Evolutionary conservation across 2,113 vertebrate genomes (phyloP).

Genomic region (Rhea americana): DNA sequence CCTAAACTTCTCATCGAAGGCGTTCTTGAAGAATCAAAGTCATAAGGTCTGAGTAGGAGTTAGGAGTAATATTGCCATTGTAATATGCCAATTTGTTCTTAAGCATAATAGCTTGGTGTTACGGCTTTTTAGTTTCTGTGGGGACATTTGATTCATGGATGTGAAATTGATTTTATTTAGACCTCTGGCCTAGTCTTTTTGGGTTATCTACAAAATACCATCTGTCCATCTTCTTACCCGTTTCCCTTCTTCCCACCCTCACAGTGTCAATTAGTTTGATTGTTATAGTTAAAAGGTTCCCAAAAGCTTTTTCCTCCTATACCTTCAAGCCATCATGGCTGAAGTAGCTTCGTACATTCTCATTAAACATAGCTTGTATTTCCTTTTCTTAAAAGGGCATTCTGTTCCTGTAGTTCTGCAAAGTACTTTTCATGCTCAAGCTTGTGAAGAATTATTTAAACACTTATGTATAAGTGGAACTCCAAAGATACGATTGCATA

Average conservation of each 20-base stretch:
- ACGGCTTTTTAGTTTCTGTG: not conserved
- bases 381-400: constrained; percentile 79
- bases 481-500: constrained; percentile 94
- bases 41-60: not conserved
- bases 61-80: too few species aligned
- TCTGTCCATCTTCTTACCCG: not conserved
- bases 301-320: not conserved
- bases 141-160: not conserved
- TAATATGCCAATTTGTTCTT: not conserved
- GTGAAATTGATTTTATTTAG: not conserved
- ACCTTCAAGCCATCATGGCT: not conserved
- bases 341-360: not conserved
- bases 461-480: constrained; percentile 98
- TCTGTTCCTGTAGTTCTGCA: constrained; percentile 95
- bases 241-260: not conserved
- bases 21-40: not conserved
- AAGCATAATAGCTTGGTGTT: not conserved
- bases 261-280: not conserved
- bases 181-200: not conserved
- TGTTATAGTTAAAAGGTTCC: not conserved
- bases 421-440: constrained; percentile 94
- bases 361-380: not conserved
- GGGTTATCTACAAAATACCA: not conserved
- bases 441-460: constrained; percentile 98
- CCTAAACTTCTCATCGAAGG: not conserved